Evolutionary conservation across 1,140 invertebrate species (phyloP), one percentile per base, ranked within the genome.

Genomic region (Ostrea edulis): DNA sequence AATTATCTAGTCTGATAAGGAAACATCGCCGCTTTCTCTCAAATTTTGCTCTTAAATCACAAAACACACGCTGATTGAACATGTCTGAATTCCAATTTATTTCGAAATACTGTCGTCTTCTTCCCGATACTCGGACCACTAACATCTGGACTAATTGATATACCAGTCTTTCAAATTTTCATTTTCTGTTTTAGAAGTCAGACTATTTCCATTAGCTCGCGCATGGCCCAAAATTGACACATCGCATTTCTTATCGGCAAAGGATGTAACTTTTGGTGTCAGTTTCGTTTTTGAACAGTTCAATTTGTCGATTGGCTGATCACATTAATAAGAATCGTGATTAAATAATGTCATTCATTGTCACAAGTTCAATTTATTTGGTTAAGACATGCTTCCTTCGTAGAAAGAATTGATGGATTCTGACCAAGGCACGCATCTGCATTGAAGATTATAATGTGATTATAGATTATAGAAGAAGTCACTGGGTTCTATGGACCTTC

Each of bases 321-420:
- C 82, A 83, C 82, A 83, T 83, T 83, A 83, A 83, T 83, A 83
- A 83, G 82, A 54, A 29, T 52, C 82, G 82, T 83, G 82, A 83
- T 83, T 83, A 83, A 83, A 83, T 83, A 52, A 83, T 53, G 82
- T 83, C 82, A 83, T 83, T 83, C 82, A 54, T 83, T 83, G 82
- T 83, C 82, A 83, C 82, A 83, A 54, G 44, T 53, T 83, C 82
- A 83, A 83, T 83, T 83, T 83, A 83, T 83, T 83, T 83, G 52
- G 52, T 54, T 52, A 83, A 83, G 82, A 54, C 82, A 83, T 83
- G 82, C 82, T 83, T 83, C 82, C 82, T 54, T 20, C n/a, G 44
- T 22, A 53, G 29, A 53, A 54, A 22, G 52, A 83, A 83, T 83
- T 83, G 82, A 83, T 83, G 82, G 82, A 83, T 83, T 83, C 25